Percentiles rank a stretch among this genome's conserved stretches.
Conservation (phyloP, 1,140 invertebrate species). For the Drosophila athabasca region DNA sequence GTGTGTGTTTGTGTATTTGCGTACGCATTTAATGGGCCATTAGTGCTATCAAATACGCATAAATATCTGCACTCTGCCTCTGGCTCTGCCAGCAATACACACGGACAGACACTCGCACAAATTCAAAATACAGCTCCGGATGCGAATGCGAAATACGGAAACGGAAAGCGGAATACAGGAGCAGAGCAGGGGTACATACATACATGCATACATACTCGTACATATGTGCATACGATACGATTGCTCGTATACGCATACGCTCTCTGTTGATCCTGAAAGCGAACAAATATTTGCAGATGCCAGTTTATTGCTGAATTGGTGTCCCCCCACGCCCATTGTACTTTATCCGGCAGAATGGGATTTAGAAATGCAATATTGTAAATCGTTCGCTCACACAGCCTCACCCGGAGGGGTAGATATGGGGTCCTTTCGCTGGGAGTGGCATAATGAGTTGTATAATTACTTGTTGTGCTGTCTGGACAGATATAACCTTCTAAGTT, state of each 20-base stretch:
- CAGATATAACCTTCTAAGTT: too few species aligned
- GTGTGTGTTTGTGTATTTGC: slow-evolving; percentile 70
- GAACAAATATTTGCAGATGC: slow-evolving; percentile 59
- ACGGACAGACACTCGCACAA: slow-evolving; percentile 27
- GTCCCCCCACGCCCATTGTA: slow-evolving; percentile 1
- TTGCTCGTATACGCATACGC: too few species aligned
- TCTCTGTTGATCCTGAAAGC: neutral
- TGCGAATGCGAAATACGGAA: slow-evolving; percentile 31
- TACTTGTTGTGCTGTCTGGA: slow-evolving; percentile 20
- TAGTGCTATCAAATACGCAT: slow-evolving; percentile 82
- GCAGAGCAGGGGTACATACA: neutral
- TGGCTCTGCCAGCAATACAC: slow-evolving; percentile 42
- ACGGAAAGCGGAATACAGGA: neutral
- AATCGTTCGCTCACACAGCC: slow-evolving; percentile 24
- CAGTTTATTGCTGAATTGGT: slow-evolving; percentile 46
- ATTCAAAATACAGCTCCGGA: slow-evolving; percentile 40
- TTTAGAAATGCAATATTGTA: slow-evolving; percentile 56
- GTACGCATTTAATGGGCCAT: slow-evolving; percentile 80
- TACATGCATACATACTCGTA: neutral
- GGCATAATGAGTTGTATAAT: slow-evolving; percentile 41
- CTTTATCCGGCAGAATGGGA: slow-evolving; percentile 16
- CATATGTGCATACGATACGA: too few species aligned
- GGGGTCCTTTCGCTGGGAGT: slow-evolving; percentile 11
- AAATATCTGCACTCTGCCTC: slow-evolving; percentile 74
- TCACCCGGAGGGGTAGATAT: neutral